phyloP scores from a whole-genome alignment of 1,140 invertebrate species.

The Marisa cornuarietis region DNA sequence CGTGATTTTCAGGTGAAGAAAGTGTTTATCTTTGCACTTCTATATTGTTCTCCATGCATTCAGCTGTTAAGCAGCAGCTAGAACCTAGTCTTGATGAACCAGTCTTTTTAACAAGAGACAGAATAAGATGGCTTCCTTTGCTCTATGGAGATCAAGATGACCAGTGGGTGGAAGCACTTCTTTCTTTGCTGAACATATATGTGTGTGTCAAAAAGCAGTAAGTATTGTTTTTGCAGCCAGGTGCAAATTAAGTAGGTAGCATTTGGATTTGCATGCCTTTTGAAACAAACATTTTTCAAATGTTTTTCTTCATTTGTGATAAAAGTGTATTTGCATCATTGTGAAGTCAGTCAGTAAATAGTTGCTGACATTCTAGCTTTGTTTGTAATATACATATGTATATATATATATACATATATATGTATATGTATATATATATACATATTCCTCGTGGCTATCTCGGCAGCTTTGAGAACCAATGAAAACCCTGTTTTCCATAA shows the following conservation, averaged over 20 bases:
- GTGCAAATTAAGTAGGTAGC: too few species aligned
- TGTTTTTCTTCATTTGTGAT: too few species aligned
- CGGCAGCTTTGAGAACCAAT: too few species aligned
- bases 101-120: neutral
- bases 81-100: neutral
- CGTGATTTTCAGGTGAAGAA: neutral
- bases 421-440: neutral
- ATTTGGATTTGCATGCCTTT: too few species aligned
- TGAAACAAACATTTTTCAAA: too few species aligned
- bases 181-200: slow-evolving; percentile 27
- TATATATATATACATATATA: too few species aligned
- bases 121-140: slow-evolving; percentile 19
- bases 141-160: slow-evolving; percentile 38
- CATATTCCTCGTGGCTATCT: neutral
- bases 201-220: slow-evolving; percentile 16
- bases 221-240: neutral
- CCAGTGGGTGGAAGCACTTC: slow-evolving; percentile 29
- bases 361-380: too few species aligned
- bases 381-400: too few species aligned
- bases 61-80: neutral
- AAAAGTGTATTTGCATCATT: too few species aligned
- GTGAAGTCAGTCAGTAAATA: too few species aligned
- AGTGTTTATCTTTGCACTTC: neutral
- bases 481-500: too few species aligned
- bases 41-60: slow-evolving; percentile 4